A percentile compares a stretch with the other conserved stretches of the same genome.
phyloP scores from a whole-genome alignment of 1,140 invertebrate genomes.

The Dendrolimus punctatus region DNA sequence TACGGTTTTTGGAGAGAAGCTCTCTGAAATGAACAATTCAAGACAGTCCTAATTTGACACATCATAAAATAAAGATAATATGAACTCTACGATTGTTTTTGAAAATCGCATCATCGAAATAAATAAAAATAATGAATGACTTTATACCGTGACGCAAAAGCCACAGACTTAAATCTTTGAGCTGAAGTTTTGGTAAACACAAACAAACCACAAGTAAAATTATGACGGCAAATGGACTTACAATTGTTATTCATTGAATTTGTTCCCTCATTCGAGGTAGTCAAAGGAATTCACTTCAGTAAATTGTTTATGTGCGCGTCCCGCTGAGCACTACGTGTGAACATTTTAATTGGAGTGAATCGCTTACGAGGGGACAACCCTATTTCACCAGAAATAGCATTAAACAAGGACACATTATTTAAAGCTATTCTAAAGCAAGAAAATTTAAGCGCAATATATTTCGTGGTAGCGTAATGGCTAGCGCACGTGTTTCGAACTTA shows the following conservation, averaged over 20 bases:
- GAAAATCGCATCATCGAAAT: too few species aligned
- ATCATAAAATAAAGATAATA: too few species aligned
- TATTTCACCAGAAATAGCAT: conserved; percentile 6
- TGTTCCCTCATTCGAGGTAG: conserved; percentile 9
- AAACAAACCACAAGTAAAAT: conserved; percentile 4
- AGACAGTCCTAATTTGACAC: too few species aligned
- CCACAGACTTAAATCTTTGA: neutral
- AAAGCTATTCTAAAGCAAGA: too few species aligned
- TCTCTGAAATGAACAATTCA: too few species aligned
- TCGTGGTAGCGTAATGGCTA: too few species aligned
- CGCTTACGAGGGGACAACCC: conserved; percentile 43
- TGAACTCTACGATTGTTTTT: too few species aligned
- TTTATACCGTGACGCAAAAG: neutral
- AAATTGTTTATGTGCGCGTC: conserved; percentile 17
- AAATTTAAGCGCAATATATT: too few species aligned
- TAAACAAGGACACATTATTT: neutral
- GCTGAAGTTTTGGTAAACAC: neutral
- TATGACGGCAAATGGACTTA: too few species aligned
- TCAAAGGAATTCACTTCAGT: conserved; percentile 19
- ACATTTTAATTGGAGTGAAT: conserved; percentile 59
- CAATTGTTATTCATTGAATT: conserved; percentile 16
- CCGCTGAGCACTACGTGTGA: conserved; percentile 59
- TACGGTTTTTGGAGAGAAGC: too few species aligned
- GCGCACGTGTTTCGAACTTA: too few species aligned
- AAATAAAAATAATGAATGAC: neutral